A percentile compares a stretch with the other conserved stretches of the same genome.
Evolutionary conservation across 2,888 invertebrate species (phyloP).

Genomic region (Falcaria lacertinaria): DNA sequence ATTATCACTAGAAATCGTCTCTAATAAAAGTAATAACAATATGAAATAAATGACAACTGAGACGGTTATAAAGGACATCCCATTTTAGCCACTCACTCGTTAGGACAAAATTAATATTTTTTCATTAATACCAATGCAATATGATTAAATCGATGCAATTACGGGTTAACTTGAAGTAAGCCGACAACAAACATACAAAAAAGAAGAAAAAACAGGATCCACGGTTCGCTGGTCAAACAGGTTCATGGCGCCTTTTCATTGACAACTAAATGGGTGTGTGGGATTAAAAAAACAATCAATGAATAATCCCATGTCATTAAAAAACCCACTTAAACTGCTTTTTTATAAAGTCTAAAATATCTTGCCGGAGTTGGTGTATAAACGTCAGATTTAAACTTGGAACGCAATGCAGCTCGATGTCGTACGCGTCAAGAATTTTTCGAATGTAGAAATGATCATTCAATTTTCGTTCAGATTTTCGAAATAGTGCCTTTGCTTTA

Average conservation of each 20-base stretch:
- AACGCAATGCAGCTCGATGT: constrained; percentile 16
- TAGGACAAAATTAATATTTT: constrained; percentile 30
- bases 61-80: constrained; percentile 2
- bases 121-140: constrained; percentile 26
- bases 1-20: too few species aligned
- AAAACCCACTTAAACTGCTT: constrained; percentile 4
- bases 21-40: too few species aligned
- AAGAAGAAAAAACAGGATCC: constrained; percentile 14
- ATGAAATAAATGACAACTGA: too few species aligned
- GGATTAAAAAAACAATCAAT: constrained; percentile 34
- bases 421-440: constrained; percentile 37
- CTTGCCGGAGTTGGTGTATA: not conserved
- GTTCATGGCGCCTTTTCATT: constrained; percentile 56
- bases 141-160: constrained; percentile 24
- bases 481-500: constrained; percentile 13
- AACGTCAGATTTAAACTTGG: constrained; percentile 8
- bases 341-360: not conserved
- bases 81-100: constrained; percentile 13
- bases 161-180: constrained; percentile 20
- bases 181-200: constrained; percentile 14
- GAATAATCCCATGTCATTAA: constrained; percentile 1
- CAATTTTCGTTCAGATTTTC: constrained; percentile 34
- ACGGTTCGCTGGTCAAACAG: constrained; percentile 36
- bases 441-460: constrained; percentile 29
- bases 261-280: constrained; percentile 44